These are phyloP conservation scores for Brachymystax lenok DNA, from an alignment of 2,797 vertebrate species.

Conservation along the genomic window DNA sequence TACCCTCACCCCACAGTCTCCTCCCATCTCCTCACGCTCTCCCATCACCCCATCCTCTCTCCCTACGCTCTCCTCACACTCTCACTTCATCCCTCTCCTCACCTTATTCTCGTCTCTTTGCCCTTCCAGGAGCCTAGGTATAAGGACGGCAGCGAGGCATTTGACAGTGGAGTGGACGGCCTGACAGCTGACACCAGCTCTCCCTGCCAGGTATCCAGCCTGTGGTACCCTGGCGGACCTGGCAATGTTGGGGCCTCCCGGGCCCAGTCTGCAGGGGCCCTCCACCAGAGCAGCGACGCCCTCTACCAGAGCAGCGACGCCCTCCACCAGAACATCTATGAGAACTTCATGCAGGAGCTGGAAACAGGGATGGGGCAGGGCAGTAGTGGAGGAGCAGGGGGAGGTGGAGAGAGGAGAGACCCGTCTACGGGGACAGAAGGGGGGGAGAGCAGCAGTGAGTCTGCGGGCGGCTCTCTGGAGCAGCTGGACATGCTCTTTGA, in stretches of 20 bases:
- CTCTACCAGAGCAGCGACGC: conserved; percentile 80
- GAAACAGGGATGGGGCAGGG: conserved; percentile 79
- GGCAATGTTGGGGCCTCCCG: conserved; percentile 70
- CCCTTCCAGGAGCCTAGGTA: conserved; percentile 82
- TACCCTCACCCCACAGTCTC: too few relatives aligned
- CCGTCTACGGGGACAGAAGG: conserved; percentile 82
- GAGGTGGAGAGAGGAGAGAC: conserved; percentile 68
- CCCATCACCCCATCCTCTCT: too few relatives aligned
- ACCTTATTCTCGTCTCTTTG: background rate
- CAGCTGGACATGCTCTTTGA: conserved; percentile 90
- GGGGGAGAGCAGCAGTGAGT: conserved; percentile 84
- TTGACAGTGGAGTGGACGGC: conserved; percentile 87
- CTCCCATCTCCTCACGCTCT: too few relatives aligned
- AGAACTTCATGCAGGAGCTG: conserved; percentile 94
- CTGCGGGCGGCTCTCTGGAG: conserved; percentile 87
- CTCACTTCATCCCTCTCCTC: conserved; percentile 5
- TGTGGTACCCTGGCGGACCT: conserved; percentile 75
- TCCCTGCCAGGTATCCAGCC: conserved; percentile 79
- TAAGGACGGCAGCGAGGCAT: conserved; percentile 86
- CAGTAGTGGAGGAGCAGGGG: conserved; percentile 10
- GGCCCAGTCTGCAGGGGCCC: conserved; percentile 76
- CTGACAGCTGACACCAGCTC: conserved; percentile 81
- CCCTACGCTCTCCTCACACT: background rate
- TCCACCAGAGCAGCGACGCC: conserved; percentile 79
- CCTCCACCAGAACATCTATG: conserved; percentile 89